Evolutionary conservation across 2,797 vertebrate species (phyloP).

Genomic region (Pantherophis alleghaniensis): DNA sequence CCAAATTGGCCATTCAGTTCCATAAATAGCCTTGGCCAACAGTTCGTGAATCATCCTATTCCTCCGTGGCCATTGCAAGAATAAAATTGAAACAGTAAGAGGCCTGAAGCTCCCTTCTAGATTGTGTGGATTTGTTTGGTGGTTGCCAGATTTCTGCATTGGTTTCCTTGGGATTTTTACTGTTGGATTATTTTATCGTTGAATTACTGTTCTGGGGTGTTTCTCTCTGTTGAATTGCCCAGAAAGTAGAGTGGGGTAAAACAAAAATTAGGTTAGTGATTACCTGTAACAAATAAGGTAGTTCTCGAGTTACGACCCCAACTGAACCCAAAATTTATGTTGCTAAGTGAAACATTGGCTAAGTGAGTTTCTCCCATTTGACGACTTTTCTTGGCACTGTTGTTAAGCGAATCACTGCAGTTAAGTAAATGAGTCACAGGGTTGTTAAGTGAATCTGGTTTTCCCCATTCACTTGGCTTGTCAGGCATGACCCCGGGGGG

Average conservation of each 20-base stretch:
- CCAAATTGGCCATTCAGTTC: not conserved
- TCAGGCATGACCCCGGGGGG: no score
- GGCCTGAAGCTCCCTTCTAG: not conserved
- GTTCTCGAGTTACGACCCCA: no score
- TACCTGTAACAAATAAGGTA: not conserved
- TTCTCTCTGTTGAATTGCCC: not conserved
- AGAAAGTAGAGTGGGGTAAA: not conserved
- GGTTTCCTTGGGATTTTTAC: not conserved
- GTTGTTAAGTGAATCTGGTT: not conserved
- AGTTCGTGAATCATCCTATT: not conserved
- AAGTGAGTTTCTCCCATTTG: not conserved
- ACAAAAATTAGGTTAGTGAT: not conserved
- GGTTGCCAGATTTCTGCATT: not conserved
- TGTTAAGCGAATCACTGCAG: not conserved
- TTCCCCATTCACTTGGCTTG: not conserved
- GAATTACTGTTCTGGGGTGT: not conserved
- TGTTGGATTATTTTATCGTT: not conserved
- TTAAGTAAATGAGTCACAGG: no score
- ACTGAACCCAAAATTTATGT: no score
- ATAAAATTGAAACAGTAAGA: no score
- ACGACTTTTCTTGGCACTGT: not conserved
- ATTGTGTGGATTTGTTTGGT: not conserved
- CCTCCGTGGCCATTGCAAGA: not conserved
- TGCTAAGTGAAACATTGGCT: not conserved
- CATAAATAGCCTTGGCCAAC: not conserved